A percentile compares a stretch with the other conserved stretches of the same genome.
phyloP scores from a whole-genome alignment of 2,113 vertebrate species.

The Limanda limanda region DNA sequence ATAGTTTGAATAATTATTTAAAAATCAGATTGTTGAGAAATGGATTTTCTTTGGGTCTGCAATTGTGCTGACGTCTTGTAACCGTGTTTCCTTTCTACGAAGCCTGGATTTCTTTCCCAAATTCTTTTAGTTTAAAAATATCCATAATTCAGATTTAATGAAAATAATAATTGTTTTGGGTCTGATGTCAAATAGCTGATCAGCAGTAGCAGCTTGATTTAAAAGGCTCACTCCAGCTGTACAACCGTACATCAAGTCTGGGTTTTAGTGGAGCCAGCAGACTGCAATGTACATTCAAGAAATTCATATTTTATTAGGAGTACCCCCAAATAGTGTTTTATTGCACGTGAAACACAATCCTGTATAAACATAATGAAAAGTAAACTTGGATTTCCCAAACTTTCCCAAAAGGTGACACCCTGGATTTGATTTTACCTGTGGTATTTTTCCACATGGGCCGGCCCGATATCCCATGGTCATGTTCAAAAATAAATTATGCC shows the following conservation, averaged over 20 bases:
- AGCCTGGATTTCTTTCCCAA: no score
- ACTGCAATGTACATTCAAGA: constrained; percentile 39
- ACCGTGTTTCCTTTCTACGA: no score
- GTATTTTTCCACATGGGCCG: constrained; percentile 63
- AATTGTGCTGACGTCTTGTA: no score
- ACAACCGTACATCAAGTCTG: constrained; percentile 43
- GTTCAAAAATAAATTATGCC: constrained; percentile 75
- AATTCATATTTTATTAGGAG: constrained; percentile 70
- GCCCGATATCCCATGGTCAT: constrained; percentile 59
- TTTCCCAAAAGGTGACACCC: constrained; percentile 37
- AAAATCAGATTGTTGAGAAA: no score
- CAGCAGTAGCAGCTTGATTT: constrained; percentile 16
- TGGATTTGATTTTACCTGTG: constrained; percentile 67
- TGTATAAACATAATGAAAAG: constrained; percentile 67
- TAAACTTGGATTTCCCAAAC: constrained; percentile 62
- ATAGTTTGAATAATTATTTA: not conserved
- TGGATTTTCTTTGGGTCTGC: no score
- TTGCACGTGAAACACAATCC: constrained; percentile 73
- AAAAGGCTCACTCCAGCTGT: constrained; percentile 6
- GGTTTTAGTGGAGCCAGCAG: constrained; percentile 35
- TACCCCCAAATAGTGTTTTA: constrained; percentile 67
- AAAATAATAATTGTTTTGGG: not conserved
- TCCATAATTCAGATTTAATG: not conserved
- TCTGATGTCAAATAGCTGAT: not conserved
- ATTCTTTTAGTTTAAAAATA: no score